Conservation (phyloP, 2,797 vertebrate genomes). For the Megalops cyprinoides region DNA sequence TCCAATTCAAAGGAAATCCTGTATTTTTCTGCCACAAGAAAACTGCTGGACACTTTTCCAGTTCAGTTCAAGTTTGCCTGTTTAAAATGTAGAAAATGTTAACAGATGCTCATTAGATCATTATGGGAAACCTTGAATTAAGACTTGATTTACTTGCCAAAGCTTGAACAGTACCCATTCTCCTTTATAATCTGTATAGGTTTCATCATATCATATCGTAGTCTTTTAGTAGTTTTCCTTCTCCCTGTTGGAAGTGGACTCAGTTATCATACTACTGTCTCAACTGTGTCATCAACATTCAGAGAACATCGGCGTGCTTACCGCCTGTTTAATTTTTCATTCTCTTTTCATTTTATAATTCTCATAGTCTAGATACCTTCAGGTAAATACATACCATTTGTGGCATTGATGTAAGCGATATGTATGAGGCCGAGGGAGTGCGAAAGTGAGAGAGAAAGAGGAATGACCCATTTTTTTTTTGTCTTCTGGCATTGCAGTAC, state of each 20-base stretch:
- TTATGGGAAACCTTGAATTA: slow-evolving; percentile 41
- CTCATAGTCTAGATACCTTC: slow-evolving; percentile 15
- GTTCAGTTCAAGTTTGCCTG: not conserved
- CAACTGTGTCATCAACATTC: not conserved
- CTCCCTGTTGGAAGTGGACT: slow-evolving; percentile 1
- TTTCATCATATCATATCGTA: not conserved
- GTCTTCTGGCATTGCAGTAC: slow-evolving; percentile 5
- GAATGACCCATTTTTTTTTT: not conserved
- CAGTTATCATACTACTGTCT: slow-evolving; percentile 28
- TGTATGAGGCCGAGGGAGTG: not conserved
- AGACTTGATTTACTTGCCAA: slow-evolving; percentile 51
- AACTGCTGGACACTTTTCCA: slow-evolving; percentile 8
- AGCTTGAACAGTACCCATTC: slow-evolving; percentile 34
- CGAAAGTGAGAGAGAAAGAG: not conserved
- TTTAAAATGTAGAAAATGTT: slow-evolving; percentile 6
- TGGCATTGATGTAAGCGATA: slow-evolving; percentile 22
- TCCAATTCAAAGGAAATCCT: not conserved
- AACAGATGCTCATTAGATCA: slow-evolving; percentile 8
- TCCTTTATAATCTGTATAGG: not conserved
- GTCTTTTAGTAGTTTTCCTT: not conserved
- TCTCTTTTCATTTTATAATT: slow-evolving; percentile 13
- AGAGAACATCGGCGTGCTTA: not conserved
- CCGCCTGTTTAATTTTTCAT: not conserved
- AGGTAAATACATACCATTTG: slow-evolving; percentile 23
- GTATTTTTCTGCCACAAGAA: not conserved